These are phyloP conservation scores for Harpalus rubripes DNA, from an alignment of 2,888 invertebrate species.

Conservation along the genomic window DNA sequence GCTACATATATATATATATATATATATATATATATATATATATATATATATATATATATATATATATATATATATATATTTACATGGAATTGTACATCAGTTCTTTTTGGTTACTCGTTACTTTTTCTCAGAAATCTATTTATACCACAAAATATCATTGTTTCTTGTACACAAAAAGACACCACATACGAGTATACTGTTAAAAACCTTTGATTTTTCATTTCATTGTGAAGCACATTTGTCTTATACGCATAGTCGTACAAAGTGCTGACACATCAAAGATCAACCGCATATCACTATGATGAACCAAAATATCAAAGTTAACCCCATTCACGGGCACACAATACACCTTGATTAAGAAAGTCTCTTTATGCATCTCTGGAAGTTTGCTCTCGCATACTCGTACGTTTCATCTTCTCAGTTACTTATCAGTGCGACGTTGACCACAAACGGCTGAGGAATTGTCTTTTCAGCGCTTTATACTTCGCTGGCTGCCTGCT, in stretches of 20 bases:
- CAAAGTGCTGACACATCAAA: conserved; percentile 42
- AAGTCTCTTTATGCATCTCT: conserved; percentile 41
- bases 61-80: no score
- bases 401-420: conserved; percentile 32
- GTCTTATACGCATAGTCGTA: background rate
- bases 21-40: no score
- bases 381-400: background rate
- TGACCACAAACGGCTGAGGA: conserved; percentile 61
- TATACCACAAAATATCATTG: background rate
- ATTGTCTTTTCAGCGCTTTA: conserved; percentile 56
- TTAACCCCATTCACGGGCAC: conserved; percentile 33
- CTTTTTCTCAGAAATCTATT: no score
- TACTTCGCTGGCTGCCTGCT: background rate
- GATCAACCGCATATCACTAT: background rate
- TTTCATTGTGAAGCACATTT: background rate
- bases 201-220: background rate
- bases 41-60: no score
- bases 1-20: no score
- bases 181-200: background rate
- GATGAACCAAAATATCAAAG: conserved; percentile 49
- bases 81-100: no score
- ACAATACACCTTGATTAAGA: conserved; percentile 53
- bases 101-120: no score
- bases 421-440: conserved; percentile 49
- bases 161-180: background rate